Percentiles rank a stretch among this genome's conserved stretches.
These are phyloP conservation scores for Ellobium chinense DNA, from an alignment of 2,888 invertebrate species.

Conservation along the genomic window DNA sequence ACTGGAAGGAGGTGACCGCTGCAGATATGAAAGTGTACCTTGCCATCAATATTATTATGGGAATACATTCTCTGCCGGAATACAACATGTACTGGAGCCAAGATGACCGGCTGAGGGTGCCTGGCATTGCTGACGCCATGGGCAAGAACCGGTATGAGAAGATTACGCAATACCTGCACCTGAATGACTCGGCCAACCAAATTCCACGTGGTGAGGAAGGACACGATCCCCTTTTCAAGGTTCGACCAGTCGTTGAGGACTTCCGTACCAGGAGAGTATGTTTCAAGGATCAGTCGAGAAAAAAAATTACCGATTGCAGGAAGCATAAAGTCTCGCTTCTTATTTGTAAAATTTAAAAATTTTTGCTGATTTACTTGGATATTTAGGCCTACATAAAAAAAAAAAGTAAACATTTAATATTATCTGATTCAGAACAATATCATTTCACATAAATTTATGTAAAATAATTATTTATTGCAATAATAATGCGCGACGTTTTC, in stretches of 20 bases:
- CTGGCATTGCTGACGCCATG: not conserved
- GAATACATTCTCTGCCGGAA: not conserved
- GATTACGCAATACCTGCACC: constrained; percentile 11
- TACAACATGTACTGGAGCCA: not conserved
- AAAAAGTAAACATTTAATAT: too few relatives aligned
- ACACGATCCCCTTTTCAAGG: constrained; percentile 2
- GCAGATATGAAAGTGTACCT: constrained; percentile 1
- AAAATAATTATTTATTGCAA: too few relatives aligned
- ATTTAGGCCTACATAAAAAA: too few relatives aligned
- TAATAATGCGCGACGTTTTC: too few relatives aligned
- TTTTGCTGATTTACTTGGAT: too few relatives aligned
- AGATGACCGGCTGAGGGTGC: not conserved
- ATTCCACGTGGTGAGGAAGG: not conserved
- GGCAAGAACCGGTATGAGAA: not conserved
- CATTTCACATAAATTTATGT: too few relatives aligned
- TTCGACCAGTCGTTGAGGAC: not conserved
- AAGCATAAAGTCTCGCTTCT: too few relatives aligned
- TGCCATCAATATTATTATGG: not conserved
- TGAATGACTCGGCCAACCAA: not conserved
- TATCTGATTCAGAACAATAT: too few relatives aligned
- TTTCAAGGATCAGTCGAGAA: too few relatives aligned
- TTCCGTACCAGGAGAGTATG: too few relatives aligned
- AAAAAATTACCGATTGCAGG: too few relatives aligned
- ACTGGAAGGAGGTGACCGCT: not conserved
- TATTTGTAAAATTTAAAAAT: too few relatives aligned